Percentiles rank a stretch among this genome's conserved stretches.
These are phyloP conservation scores for Linnaemya vulpina DNA, from an alignment of 2,888 invertebrate species.

Conservation along the genomic window DNA sequence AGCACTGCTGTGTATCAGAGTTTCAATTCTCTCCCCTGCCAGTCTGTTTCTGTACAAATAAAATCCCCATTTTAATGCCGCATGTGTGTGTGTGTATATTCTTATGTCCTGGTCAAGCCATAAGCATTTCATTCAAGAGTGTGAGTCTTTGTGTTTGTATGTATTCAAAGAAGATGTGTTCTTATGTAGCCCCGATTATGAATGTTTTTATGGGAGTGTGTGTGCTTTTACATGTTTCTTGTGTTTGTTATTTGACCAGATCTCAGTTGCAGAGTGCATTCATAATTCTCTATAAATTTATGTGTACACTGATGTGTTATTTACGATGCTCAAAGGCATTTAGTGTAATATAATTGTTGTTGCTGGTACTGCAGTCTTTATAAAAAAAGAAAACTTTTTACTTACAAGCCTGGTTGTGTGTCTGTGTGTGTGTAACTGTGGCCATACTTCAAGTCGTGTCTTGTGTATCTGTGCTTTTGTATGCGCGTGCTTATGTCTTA, in stretches of 20 bases:
- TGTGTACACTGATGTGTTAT: constrained; percentile 81
- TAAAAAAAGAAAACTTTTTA: neutral
- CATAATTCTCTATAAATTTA: constrained; percentile 81
- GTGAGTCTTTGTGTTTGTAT: neutral
- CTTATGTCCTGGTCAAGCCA: constrained; percentile 46
- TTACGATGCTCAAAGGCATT: constrained; percentile 80
- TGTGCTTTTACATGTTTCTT: constrained; percentile 27
- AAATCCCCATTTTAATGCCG: no score
- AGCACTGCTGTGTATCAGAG: no score
- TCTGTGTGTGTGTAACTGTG: neutral
- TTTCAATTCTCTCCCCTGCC: no score
- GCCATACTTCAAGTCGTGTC: constrained; percentile 16
- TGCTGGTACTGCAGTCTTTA: constrained; percentile 20
- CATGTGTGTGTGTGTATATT: neutral
- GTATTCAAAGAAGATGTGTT: constrained; percentile 25
- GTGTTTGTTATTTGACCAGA: constrained; percentile 63
- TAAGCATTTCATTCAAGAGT: constrained; percentile 51
- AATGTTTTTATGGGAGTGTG: neutral
- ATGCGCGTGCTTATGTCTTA: neutral
- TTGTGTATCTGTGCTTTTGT: neutral
- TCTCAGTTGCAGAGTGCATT: constrained; percentile 75
- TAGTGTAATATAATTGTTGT: constrained; percentile 70
- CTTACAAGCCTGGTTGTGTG: neutral
- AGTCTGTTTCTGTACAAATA: no score
- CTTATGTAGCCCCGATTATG: no score